phyloP scores from a whole-genome alignment of 1,140 invertebrate species.

The Drosophila ohnishii region DNA sequence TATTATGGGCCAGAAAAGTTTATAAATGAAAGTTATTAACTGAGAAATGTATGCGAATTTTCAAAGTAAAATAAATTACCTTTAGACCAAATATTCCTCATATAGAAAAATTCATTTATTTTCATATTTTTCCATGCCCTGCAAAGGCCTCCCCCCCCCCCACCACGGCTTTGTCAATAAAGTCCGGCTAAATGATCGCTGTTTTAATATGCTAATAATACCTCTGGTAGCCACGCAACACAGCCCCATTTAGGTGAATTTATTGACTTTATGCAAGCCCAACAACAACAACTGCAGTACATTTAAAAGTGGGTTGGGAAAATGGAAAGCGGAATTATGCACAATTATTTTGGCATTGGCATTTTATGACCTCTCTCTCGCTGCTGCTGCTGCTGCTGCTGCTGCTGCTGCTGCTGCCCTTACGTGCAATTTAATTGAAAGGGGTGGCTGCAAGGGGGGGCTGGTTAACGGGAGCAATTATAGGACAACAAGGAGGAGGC shows the following conservation, averaged over 20 bases:
- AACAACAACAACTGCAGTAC: neutral
- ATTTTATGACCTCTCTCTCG: conserved; percentile 17
- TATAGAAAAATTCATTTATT: too few species aligned
- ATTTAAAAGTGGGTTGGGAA: neutral
- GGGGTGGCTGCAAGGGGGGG: neutral
- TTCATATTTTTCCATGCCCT: neutral
- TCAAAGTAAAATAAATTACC: too few species aligned
- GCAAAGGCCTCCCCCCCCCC: neutral
- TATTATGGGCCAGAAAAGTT: too few species aligned
- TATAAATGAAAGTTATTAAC: too few species aligned
- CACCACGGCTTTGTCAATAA: too few species aligned
- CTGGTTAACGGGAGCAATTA: conserved; percentile 30
- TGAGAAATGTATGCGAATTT: too few species aligned
- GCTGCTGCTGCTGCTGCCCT: neutral
- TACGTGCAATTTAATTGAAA: conserved; percentile 54
- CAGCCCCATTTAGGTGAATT: conserved; percentile 16
- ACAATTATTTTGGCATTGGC: conserved; percentile 66
- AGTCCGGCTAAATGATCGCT: neutral
- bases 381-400: neutral
- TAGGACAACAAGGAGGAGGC: conserved; percentile 14
- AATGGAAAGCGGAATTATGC: conserved; percentile 50
- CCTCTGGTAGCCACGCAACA: conserved; percentile 1
- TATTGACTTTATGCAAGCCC: conserved; percentile 6
- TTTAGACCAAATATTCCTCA: too few species aligned
- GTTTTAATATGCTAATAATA: conserved; percentile 43